Base-by-base conservation (phyloP, 2,888 invertebrate species). In the Laothoe populi region DNA sequence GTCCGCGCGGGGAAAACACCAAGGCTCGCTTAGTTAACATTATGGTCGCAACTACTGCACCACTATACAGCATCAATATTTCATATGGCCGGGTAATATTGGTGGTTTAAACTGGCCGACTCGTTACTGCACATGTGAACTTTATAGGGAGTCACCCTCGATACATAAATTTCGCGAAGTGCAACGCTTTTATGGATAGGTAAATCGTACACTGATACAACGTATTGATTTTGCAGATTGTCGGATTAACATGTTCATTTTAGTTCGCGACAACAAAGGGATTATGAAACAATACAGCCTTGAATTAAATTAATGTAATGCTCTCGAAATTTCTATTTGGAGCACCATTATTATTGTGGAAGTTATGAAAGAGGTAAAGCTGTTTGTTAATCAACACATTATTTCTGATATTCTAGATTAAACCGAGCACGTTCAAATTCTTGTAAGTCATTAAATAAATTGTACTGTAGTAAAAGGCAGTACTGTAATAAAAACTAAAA, bases 41-140 rank as follows among this genome's bases (percentile, higher is more conserved):
- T 71, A 76, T 76, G 74, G 77, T 78, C 74, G 72, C 77, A 68
- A 71, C 73, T 65, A 69, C 67, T 68, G 74, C 73, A 31, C 44
- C 19, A 72, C 72, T 80, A 78, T 75, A 74, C 68, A 68, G 74
- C 84, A 87, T 89, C 87, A 87, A 90, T 90, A 90, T 90, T 90
- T 90, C 90, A 91, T 88, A 81, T 73, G 75, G 72, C 71, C 75
- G 76, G 78, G 78, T 80, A 83, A 89, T 88, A 88, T 87, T 75
- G 78, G 80, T 72, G 86, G 87, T 87, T 90, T 86, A 88, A 90
- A 90, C 88, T 79, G 86, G 83, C 82, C 87, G 81, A 83, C 76
- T 84, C 86, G 86, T 84, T 87, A 84, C 84, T 86, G 89, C 89
- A 84, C 87, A 88, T 89, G 85, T 86, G 87, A 88, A 86, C 83